A percentile compares a stretch with the other conserved stretches of the same genome.
Conservation (phyloP, 2,888 invertebrate species). For the Torymus tubicola region DNA sequence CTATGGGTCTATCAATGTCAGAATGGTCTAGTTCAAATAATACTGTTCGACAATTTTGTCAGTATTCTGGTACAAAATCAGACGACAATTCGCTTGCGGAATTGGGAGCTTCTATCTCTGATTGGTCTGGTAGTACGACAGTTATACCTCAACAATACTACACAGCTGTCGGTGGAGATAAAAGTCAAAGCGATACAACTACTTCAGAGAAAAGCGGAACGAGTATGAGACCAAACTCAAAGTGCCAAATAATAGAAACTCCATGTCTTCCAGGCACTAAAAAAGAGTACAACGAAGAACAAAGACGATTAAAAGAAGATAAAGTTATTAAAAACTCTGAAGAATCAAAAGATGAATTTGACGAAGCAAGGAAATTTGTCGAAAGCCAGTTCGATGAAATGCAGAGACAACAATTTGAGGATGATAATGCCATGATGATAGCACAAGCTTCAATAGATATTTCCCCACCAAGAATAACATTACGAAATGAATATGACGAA, state of each 20-base stretch:
- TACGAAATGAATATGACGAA: slow-evolving; percentile 69
- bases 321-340: slow-evolving; percentile 50
- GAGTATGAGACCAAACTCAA: slow-evolving; percentile 73
- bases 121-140: slow-evolving; percentile 89
- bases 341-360: slow-evolving; percentile 62
- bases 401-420: slow-evolving; percentile 63
- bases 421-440: slow-evolving; percentile 56
- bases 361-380: slow-evolving; percentile 70
- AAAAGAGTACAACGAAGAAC: slow-evolving; percentile 33
- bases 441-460: slow-evolving; percentile 62
- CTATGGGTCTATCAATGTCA: slow-evolving; percentile 89
- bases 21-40: slow-evolving; percentile 94
- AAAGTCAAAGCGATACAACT: slow-evolving; percentile 74
- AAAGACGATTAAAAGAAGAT: slow-evolving; percentile 9
- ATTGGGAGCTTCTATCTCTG: slow-evolving; percentile 88
- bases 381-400: slow-evolving; percentile 72
- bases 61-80: slow-evolving; percentile 85
- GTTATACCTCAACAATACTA: slow-evolving; percentile 80
- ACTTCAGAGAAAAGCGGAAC: slow-evolving; percentile 73
- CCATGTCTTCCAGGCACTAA: slow-evolving; percentile 53
- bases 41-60: slow-evolving; percentile 85
- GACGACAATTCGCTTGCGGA: slow-evolving; percentile 87
- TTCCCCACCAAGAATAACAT: slow-evolving; percentile 70
- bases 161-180: slow-evolving; percentile 66
- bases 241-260: slow-evolving; percentile 66